Conservation (phyloP, 2,797 vertebrate genomes). For the Poeciliopsis gracilis region DNA sequence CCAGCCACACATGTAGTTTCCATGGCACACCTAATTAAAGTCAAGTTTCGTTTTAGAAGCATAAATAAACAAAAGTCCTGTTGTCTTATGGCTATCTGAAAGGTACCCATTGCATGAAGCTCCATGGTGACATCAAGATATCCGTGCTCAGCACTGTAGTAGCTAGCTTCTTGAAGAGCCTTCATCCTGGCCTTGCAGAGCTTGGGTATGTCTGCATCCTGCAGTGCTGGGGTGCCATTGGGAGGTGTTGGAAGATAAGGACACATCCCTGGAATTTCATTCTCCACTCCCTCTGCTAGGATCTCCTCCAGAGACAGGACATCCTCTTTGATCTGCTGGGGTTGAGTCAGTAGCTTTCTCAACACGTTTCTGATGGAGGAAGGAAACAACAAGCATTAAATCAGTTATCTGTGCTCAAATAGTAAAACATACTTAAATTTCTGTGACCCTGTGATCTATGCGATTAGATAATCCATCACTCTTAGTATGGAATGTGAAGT, state of each 20-base stretch:
- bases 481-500: conserved; percentile 64
- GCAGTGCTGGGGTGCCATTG: conserved; percentile 73
- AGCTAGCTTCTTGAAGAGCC: conserved; percentile 95
- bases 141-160: conserved; percentile 95
- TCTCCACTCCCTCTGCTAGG: conserved; percentile 93
- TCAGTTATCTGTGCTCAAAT: conserved; percentile 22
- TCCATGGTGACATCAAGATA: conserved; percentile 99
- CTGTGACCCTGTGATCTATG: conserved; percentile 36
- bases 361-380: conserved; percentile 88
- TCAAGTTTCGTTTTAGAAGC: not conserved
- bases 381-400: conserved; percentile 4
- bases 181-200: conserved; percentile 93
- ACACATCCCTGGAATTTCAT: conserved; percentile 69
- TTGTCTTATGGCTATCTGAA: not conserved
- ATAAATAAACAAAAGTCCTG: not conserved
- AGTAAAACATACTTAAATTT: conserved; percentile 20
- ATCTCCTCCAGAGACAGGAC: conserved; percentile 98
- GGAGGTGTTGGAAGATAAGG: conserved; percentile 74
- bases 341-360: conserved; percentile 94
- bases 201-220: conserved; percentile 81
- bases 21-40: conserved; percentile 88
- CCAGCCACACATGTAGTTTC: conserved; percentile 96
- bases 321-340: conserved; percentile 90
- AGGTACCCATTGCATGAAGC: conserved; percentile 88
- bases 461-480: conserved; percentile 63